These are phyloP conservation scores for Myrmecobius fasciatus DNA, from an alignment of 2,113 vertebrate species.

Conservation along the genomic window DNA sequence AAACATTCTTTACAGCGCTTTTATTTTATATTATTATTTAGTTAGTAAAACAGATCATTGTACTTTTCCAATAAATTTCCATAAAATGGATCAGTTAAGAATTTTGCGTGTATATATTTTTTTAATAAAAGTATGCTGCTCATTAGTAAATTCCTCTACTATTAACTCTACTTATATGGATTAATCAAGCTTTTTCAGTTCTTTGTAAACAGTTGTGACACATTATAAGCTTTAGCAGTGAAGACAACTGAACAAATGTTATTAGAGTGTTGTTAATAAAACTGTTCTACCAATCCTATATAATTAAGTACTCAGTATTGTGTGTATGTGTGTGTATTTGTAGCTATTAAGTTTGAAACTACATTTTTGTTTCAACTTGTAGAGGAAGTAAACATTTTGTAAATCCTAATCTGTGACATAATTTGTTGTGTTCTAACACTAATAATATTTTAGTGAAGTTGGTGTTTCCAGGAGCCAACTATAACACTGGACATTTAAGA, in stretches of 20 bases:
- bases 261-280: conserved; percentile 70
- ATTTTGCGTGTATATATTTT: conserved; percentile 31
- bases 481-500: conserved; percentile 61
- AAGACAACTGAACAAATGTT: conserved; percentile 74
- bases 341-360: conserved; percentile 58
- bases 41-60: conserved; percentile 34
- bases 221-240: conserved; percentile 57
- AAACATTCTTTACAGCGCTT: conserved; percentile 33
- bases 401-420: conserved; percentile 63
- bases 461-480: conserved; percentile 48
- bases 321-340: conserved; percentile 39
- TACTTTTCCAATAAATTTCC: conserved; percentile 50
- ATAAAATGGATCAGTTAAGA: conserved; percentile 47
- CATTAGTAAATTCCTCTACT: conserved; percentile 1
- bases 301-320: conserved; percentile 58
- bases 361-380: conserved; percentile 48
- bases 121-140: conserved; percentile 38
- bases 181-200: conserved; percentile 60
- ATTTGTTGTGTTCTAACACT: conserved; percentile 67
- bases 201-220: conserved; percentile 60
- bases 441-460: conserved; percentile 20
- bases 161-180: conserved; percentile 26
- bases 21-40: conserved; percentile 53
- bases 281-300: conserved; percentile 56
- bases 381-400: conserved; percentile 51